Evolutionary conservation across 2,797 vertebrate species (phyloP), one percentile per base, ranked within the genome.

Genomic region (Coregonus ussuriensis): DNA sequence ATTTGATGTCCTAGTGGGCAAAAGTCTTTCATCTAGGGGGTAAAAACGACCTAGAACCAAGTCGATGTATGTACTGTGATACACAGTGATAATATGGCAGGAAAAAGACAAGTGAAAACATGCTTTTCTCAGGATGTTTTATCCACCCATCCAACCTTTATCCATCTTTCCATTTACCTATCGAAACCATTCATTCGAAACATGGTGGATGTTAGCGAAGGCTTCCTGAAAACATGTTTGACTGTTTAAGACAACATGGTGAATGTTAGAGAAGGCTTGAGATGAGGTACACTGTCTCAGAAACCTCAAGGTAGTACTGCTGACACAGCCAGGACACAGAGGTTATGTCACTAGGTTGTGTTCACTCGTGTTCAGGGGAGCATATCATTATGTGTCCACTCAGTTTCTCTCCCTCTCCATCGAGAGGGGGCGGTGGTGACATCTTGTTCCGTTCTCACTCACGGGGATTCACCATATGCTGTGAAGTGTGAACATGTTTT

Each of bases 381-480:
- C 47, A 78, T 70, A 65, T 76, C 3, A 47, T 47, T 47, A 51
- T 47, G 83, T 82, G 73, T 33, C 15, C 37, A 59, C 65, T 54
- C 47, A 67, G 67, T 11, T 37, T 62, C 18, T 31, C 37, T 69
- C 72, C 29, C 35, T 54, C 59, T 67, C 79, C 71, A 37, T 79
- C 41, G 71, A 71, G 73, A 79, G 79, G 29, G 41, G 41, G 9
- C 9, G 78, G 56, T 63, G 70, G 37, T 76, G 52, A 72, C 85
- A 76, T 72, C 68, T 63, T 80, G 84, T 78, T 84, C 52, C 77
- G 78, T 79, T 81, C 78, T 82, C 84, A 71, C 65, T 47, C 89
- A 87, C 81, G 85, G 83, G 74, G 88, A 79, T 88, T 79, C 1
- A 13, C 88, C 86, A 84, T 91, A 92, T 90, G 89, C 77, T 74